phyloP scores from a whole-genome alignment of 2,797 vertebrate species.

The Notolabrus celidotus region DNA sequence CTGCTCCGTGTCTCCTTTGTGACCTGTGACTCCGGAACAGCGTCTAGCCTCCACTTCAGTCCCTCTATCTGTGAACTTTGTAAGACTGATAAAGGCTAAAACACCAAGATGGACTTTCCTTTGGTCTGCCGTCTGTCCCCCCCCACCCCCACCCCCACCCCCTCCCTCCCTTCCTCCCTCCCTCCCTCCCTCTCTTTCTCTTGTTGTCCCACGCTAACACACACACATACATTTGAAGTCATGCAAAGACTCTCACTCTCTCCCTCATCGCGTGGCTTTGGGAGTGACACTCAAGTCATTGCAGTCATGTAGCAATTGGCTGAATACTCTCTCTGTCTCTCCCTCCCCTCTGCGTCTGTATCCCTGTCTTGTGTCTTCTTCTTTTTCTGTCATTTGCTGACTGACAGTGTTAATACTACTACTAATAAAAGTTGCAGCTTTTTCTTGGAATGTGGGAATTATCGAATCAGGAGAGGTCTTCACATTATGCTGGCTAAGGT shows the following conservation, averaged over 20 bases:
- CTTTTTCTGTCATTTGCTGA: slow-evolving; percentile 42
- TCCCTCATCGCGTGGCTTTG: slow-evolving; percentile 56
- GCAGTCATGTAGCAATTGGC: slow-evolving; percentile 71
- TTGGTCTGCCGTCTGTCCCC: slow-evolving; percentile 60
- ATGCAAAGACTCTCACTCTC: slow-evolving; percentile 50
- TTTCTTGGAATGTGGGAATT: slow-evolving; percentile 51
- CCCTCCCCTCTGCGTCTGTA: slow-evolving; percentile 54
- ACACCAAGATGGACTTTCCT: slow-evolving; percentile 78
- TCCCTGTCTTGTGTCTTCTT: slow-evolving; percentile 18
- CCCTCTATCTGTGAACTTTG: slow-evolving; percentile 91
- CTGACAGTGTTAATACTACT: slow-evolving; percentile 46
- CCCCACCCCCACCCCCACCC: no score
- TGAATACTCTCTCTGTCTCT: slow-evolving; percentile 33
- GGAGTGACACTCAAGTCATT: slow-evolving; percentile 82
- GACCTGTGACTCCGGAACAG: slow-evolving; percentile 84
- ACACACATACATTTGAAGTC: slow-evolving; percentile 30
- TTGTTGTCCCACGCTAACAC: slow-evolving; percentile 14
- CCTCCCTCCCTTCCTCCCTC: slow-evolving; percentile 14
- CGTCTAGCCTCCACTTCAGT: slow-evolving; percentile 81
- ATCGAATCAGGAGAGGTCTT: slow-evolving; percentile 52
- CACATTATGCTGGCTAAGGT: slow-evolving; percentile 82
- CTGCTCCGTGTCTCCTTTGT: slow-evolving; percentile 72
- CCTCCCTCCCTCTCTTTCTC: slow-evolving; percentile 26
- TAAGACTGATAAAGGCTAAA: slow-evolving; percentile 86
- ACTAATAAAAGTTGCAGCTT: slow-evolving; percentile 57